A percentile compares a stretch with the other conserved stretches of the same genome.
Evolutionary conservation across 2,113 vertebrate genomes (phyloP).

Genomic region (Catharus fuscescens): DNA sequence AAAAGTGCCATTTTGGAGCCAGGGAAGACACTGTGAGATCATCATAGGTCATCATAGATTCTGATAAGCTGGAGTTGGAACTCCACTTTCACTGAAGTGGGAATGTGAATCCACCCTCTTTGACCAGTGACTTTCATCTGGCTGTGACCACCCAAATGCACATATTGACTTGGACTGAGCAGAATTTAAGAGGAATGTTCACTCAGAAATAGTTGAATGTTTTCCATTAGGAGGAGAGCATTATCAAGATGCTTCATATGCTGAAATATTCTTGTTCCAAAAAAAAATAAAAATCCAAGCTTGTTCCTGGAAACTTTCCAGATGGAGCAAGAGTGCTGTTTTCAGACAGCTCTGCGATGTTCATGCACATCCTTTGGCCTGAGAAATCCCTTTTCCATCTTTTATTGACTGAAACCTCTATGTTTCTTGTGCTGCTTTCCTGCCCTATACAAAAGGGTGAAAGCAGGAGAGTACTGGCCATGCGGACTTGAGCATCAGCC

Average conservation of each 20-base stretch:
- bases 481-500: not conserved
- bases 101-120: not conserved
- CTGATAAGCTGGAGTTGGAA: not conserved
- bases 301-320: not conserved
- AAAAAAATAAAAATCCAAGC: not conserved
- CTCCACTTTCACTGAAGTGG: not conserved
- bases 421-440: not conserved
- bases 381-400: not conserved
- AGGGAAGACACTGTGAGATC: not conserved
- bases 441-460: not conserved
- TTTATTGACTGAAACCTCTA: not conserved
- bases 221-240: not conserved
- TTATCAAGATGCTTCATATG: conserved; percentile 20
- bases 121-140: not conserved
- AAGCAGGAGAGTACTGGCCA: not conserved
- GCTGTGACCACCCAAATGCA: not conserved
- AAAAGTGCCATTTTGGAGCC: not conserved
- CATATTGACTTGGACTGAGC: not conserved
- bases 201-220: not conserved
- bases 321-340: not conserved
- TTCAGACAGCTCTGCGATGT: not conserved
- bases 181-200: not conserved
- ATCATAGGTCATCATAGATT: not conserved
- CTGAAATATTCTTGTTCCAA: conserved; percentile 29
- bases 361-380: not conserved